A percentile compares a stretch with the other conserved stretches of the same genome.
These are phyloP conservation scores for Rhagoletis pomonella DNA, from an alignment of 1,140 invertebrate species.

Conservation along the genomic window DNA sequence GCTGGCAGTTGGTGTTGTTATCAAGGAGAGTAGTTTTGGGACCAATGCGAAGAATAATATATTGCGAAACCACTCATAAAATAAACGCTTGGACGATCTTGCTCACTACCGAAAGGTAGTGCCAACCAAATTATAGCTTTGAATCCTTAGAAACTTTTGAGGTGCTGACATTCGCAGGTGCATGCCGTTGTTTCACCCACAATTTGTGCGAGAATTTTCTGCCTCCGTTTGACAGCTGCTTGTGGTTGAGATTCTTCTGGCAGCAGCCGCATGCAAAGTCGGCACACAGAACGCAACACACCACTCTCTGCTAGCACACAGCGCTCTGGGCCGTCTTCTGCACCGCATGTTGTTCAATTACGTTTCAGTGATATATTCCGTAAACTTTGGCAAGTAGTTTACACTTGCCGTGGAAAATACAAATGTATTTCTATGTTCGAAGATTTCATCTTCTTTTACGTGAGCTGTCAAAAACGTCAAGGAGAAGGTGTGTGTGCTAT, in stretches of 20 bases:
- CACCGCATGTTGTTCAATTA: slow-evolving; percentile 49
- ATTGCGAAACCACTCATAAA: not conserved
- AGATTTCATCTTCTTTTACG: slow-evolving; percentile 51
- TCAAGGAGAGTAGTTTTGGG: not conserved
- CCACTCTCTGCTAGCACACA: slow-evolving; percentile 29
- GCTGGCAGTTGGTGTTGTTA: not conserved
- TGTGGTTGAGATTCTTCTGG: slow-evolving; percentile 4
- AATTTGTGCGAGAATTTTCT: slow-evolving; percentile 50
- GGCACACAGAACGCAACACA: slow-evolving; percentile 34
- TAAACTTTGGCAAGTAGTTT: not conserved
- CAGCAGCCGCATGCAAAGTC: slow-evolving; percentile 40
- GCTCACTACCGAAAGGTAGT: not conserved
- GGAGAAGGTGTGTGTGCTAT: slow-evolving; percentile 15
- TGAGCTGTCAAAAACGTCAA: slow-evolving; percentile 40
- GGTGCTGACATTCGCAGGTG: not conserved
- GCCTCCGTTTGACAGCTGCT: slow-evolving; percentile 34
- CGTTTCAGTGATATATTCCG: not conserved
- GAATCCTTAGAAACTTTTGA: not conserved
- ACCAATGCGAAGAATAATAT: not conserved
- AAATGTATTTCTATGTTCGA: not conserved
- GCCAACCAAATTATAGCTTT: not conserved
- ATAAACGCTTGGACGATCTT: not conserved
- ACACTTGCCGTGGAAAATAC: not conserved
- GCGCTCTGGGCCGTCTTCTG: not conserved
- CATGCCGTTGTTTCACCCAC: slow-evolving; percentile 40